Evolutionary conservation across 2,888 invertebrate genomes (phyloP).

Genomic region (Vandiemenella viatica): DNA sequence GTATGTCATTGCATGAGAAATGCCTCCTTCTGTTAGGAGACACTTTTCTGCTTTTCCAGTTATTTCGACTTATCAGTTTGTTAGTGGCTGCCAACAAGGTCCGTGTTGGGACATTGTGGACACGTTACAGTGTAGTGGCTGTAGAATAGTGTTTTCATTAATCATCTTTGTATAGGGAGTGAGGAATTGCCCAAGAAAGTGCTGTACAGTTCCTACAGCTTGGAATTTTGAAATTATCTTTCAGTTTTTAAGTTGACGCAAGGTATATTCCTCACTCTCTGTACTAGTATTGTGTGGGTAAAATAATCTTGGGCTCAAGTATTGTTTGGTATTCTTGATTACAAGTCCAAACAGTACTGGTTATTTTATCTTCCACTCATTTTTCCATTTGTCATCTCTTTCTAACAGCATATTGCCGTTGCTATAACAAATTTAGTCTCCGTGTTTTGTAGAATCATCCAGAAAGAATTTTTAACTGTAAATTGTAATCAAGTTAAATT

Average conservation of each 20-base stretch:
- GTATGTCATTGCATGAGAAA: too few relatives aligned
- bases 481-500: constrained; percentile 18
- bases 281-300: not conserved
- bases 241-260: not conserved
- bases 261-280: not conserved
- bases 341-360: not conserved
- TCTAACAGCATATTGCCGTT: constrained; percentile 12
- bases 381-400: constrained; percentile 4
- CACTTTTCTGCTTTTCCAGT: not conserved
- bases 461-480: constrained; percentile 17
- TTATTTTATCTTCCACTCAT: not conserved
- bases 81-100: not conserved
- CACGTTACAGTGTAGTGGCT: constrained; percentile 1
- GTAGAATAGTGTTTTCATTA: not conserved
- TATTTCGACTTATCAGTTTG: constrained; percentile 2
- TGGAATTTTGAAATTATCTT: not conserved
- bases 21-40: too few relatives aligned
- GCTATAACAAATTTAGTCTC: constrained; percentile 9
- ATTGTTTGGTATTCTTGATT: not conserved
- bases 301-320: not conserved
- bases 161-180: constrained; percentile 2
- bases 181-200: not conserved
- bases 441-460: constrained; percentile 16
- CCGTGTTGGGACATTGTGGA: constrained; percentile 1
- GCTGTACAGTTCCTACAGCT: not conserved